phyloP scores from a whole-genome alignment of 2,113 vertebrate genomes.

The Antigone vipio region DNA sequence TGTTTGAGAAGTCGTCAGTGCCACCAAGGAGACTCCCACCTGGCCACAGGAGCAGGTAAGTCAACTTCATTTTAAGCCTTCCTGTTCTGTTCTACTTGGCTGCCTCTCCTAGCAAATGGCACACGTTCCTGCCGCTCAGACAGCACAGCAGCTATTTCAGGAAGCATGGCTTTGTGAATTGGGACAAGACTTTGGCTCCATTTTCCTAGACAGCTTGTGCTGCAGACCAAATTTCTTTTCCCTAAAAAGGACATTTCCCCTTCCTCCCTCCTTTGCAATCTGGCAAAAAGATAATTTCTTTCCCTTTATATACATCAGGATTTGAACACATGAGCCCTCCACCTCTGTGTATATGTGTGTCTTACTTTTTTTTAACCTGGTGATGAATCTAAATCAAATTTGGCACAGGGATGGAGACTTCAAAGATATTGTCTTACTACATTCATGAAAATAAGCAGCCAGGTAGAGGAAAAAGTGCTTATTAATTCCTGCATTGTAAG shows the following conservation, averaged over 20 bases:
- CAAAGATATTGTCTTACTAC: neutral
- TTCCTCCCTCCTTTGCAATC: neutral
- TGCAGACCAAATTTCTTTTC: neutral
- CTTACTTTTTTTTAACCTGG: neutral
- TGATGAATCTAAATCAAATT: neutral
- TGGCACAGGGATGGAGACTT: neutral
- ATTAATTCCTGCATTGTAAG: neutral
- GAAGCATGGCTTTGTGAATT: neutral
- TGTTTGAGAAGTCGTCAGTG: neutral
- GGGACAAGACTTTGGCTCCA: neutral
- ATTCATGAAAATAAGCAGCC: neutral
- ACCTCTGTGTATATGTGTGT: neutral
- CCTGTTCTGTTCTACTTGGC: neutral
- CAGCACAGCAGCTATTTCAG: neutral
- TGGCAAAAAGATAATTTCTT: neutral
- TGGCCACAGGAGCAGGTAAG: neutral
- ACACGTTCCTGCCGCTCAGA: neutral
- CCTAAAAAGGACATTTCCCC: neutral
- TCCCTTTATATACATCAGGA: neutral
- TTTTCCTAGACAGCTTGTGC: neutral
- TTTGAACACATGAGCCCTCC: neutral
- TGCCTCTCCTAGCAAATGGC: neutral
- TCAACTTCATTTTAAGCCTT: neutral
- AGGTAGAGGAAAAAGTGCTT: neutral
- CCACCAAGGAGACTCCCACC: accelerated